These are phyloP conservation scores for Uropetala carovei DNA, from an alignment of 2,888 invertebrate species.

Conservation along the genomic window DNA sequence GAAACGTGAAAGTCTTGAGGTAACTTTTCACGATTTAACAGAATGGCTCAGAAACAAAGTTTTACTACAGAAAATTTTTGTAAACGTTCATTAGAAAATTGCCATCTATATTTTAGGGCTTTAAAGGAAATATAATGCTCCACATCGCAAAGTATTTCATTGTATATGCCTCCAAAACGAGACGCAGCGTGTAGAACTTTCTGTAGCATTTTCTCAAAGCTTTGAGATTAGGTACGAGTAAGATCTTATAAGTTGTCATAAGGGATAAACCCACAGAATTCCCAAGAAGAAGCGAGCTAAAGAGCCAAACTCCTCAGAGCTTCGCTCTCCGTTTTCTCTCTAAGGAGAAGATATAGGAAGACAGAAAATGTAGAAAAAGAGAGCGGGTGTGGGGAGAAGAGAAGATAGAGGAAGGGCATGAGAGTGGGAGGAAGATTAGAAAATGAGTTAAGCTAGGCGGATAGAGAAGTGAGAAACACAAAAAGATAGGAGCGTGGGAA, in stretches of 20 bases:
- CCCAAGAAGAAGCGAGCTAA: neutral
- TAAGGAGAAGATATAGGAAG: neutral
- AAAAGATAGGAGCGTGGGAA: neutral
- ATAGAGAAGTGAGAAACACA: neutral
- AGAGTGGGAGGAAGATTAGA: neutral
- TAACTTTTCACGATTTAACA: too few relatives aligned
- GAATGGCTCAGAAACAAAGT: too few relatives aligned
- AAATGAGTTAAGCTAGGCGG: slow-evolving; percentile 7
- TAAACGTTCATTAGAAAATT: too few relatives aligned
- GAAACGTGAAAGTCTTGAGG: too few relatives aligned
- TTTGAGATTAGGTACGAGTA: neutral
- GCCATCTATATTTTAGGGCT: too few relatives aligned
- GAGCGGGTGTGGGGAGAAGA: neutral
- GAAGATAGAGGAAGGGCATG: neutral
- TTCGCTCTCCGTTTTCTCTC: neutral
- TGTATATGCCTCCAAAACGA: too few relatives aligned
- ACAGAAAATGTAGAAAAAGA: neutral
- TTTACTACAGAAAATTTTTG: too few relatives aligned
- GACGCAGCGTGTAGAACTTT: too few relatives aligned
- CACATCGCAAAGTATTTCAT: too few relatives aligned
- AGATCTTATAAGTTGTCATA: neutral
- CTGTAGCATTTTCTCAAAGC: neutral
- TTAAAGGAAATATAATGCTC: too few relatives aligned
- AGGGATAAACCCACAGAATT: neutral
- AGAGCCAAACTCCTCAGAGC: neutral